Base-by-base conservation (phyloP, 2,797 vertebrate species). In the Benthosema pterotum region DNA sequence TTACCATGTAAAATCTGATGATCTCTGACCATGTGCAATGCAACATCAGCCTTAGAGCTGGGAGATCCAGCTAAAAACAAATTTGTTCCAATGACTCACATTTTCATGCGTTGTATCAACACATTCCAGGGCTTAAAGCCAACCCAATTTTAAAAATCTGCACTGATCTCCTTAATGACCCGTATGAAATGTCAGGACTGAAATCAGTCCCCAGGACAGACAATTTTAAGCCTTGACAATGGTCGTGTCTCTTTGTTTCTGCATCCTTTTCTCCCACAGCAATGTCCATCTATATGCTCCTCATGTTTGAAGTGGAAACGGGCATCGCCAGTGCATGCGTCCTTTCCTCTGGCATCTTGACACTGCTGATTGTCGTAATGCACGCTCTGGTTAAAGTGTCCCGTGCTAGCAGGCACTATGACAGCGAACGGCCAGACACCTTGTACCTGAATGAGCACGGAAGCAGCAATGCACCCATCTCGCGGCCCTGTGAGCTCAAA, bases 261-360 rank as follows among this genome's bases (percentile, higher is more conserved):
- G 62, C 43, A 8, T 47, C 46, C 57, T 19, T 1, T 7, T 18
- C 43, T 47, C 18, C 50, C 49, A 5, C 91, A 99, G 97, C 95
- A 0, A 91, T 99, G 59, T 94, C 94, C 63, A 92, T 98, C 65
- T 96, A 94, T 25, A 90, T 94, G 92, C 86, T 97, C 68, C 88
- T 98, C 78, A 89, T 93, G 54, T 95, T 98, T 14, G 92, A 96
- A 66, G 82, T 85, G 0, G 93, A 94, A 82, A 93, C 94, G 0
- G 96, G 91, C 0, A 93, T 95, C 0, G 92, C 95, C 16, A 86
- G 94, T 0, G 92, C 95, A 1, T 94, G 94, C 2, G 86, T 97
- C 12, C 93, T 98, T 0, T 91, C 92, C 50, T 93, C 93, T 0
- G 96, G 96, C 0, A 84, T 95, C 12, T 62, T 96, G 0, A 74